phyloP scores from a whole-genome alignment of 2,113 vertebrate genomes.

The Corydoras maculifer region DNA sequence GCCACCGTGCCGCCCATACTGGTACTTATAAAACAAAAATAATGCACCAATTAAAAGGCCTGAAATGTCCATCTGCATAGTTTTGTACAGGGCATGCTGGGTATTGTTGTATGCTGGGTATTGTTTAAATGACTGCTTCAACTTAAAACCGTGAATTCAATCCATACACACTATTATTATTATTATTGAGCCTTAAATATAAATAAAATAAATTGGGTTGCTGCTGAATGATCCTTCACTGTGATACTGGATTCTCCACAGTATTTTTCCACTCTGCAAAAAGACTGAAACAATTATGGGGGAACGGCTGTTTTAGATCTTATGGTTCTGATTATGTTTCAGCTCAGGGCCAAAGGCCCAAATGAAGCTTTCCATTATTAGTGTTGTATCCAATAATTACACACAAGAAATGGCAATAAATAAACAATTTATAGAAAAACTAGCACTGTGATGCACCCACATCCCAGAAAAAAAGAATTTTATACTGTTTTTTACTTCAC shows the following conservation, averaged over 20 bases:
- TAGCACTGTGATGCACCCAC: neutral
- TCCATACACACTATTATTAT: neutral
- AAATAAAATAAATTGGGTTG: neutral
- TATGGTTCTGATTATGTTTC: constrained; percentile 50
- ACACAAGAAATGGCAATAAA: neutral
- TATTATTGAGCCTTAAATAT: neutral
- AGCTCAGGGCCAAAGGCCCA: neutral
- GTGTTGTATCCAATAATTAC: neutral
- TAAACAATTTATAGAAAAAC: constrained; percentile 2
- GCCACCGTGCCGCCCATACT: too few relatives aligned
- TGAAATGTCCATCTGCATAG: too few relatives aligned
- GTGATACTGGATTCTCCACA: neutral
- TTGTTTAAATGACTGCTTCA: neutral
- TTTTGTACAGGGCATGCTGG: neutral
- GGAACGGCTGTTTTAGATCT: constrained; percentile 49
- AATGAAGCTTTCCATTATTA: constrained; percentile 14
- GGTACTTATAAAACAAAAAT: too few relatives aligned
- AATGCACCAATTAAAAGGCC: too few relatives aligned
- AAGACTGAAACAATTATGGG: constrained; percentile 7
- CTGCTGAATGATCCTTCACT: neutral
- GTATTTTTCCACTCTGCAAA: constrained; percentile 7
- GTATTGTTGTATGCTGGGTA: neutral
- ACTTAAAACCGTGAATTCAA: too few relatives aligned
- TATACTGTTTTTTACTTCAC: too few relatives aligned
- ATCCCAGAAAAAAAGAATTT: neutral